These are phyloP conservation scores for Linurgus olivaceus DNA, from an alignment of 2,797 vertebrate species.

Conservation along the genomic window DNA sequence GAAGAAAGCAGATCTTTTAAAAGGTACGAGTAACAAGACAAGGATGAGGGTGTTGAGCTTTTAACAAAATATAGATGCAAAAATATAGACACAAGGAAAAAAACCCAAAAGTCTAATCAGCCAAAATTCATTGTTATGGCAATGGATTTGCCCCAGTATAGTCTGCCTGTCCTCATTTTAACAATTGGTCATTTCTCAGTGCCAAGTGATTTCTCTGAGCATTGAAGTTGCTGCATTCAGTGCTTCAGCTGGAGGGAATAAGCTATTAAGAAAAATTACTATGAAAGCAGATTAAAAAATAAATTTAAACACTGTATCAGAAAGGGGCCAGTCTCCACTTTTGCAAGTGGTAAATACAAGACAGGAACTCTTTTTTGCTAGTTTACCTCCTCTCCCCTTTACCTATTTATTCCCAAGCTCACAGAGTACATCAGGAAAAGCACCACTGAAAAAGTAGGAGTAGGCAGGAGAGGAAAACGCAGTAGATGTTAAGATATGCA, in stretches of 20 bases:
- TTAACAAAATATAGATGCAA: not conserved
- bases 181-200: not conserved
- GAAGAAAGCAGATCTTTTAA: not conserved
- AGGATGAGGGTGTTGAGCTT: not conserved
- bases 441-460: not conserved
- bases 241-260: not conserved
- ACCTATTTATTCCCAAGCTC: not conserved
- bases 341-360: not conserved
- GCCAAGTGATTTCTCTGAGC: not conserved
- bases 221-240: not conserved
- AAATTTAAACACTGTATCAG: not conserved
- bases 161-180: not conserved
- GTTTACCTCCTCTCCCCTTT: not conserved
- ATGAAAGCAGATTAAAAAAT: not conserved
- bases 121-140: not conserved
- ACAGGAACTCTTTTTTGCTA: not conserved
- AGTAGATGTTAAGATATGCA: slow-evolving; percentile 12
- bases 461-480: not conserved
- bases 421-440: not conserved
- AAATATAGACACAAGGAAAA: not conserved
- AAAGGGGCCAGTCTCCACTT: not conserved
- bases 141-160: not conserved
- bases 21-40: not conserved
- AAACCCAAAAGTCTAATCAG: not conserved
- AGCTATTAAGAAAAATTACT: not conserved